Percentiles rank a stretch among this genome's conserved stretches.
Conservation (phyloP, 1,140 invertebrate species). For the Pinna nobilis region DNA sequence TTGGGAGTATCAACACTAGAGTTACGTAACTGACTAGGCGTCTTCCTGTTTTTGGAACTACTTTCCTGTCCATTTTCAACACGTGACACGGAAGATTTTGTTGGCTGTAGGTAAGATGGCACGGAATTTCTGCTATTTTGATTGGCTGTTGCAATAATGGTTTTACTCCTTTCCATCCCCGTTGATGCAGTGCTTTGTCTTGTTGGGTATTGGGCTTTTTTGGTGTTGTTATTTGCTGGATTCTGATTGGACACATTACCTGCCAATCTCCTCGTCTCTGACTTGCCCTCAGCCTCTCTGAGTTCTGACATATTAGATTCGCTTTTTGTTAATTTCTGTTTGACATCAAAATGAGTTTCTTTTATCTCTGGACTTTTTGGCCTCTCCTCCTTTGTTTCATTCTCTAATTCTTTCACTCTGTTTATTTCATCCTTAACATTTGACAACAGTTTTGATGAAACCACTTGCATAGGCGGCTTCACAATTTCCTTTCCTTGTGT, state of each 20-base stretch:
- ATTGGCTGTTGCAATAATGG: not conserved
- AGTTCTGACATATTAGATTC: conserved; percentile 12
- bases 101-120: conserved; percentile 32
- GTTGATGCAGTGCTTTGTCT: too few relatives aligned
- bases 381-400: not conserved
- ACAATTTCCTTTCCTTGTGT: not conserved
- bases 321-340: conserved; percentile 14
- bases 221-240: too few relatives aligned
- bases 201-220: too few relatives aligned
- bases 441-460: conserved; percentile 39
- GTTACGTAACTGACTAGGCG: too few relatives aligned
- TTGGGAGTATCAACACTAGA: too few relatives aligned
- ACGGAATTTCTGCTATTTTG: not conserved
- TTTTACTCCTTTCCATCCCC: not conserved
- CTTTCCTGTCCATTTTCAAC: not conserved
- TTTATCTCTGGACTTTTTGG: not conserved
- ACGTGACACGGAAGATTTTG: conserved; percentile 18
- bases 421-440: conserved; percentile 41
- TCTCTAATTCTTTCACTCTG: conserved; percentile 11
- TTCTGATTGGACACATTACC: not conserved
- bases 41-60: too few relatives aligned
- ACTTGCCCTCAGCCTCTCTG: not conserved
- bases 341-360: not conserved
- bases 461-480: conserved; percentile 39
- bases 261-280: not conserved